phyloP scores from a whole-genome alignment of 1,140 invertebrate species.

The Delia radicum region DNA sequence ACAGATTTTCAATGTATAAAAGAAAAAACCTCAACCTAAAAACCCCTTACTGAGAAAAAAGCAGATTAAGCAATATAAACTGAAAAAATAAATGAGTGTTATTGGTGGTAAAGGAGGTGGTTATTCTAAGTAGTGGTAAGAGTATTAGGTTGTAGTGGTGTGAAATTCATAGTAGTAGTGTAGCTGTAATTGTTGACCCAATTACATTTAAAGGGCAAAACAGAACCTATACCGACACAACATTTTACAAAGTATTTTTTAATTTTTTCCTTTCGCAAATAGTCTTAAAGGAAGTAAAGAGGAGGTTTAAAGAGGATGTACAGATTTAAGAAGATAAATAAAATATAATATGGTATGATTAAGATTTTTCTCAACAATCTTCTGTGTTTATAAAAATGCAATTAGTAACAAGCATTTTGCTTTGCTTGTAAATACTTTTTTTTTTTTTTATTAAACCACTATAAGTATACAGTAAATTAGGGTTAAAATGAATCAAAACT shows the following conservation, averaged over 20 bases:
- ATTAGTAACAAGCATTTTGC: background rate
- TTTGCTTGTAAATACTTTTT: background rate
- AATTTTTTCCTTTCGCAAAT: too few species aligned
- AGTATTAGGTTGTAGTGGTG: background rate
- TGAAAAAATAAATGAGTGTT: background rate
- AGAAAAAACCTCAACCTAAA: background rate
- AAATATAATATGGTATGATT: background rate
- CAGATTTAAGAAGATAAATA: background rate
- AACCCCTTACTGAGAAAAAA: background rate
- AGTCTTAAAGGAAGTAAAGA: too few species aligned
- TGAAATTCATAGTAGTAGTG: constrained; percentile 1
- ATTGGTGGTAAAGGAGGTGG: too few species aligned
- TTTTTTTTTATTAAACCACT: background rate
- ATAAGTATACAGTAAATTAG: too few species aligned
- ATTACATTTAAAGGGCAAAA: background rate
- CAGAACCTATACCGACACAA: too few species aligned
- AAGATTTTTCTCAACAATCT: background rate
- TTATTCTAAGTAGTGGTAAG: background rate
- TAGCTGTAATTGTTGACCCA: constrained; percentile 1
- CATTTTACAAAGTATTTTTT: too few species aligned
- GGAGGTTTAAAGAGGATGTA: too few species aligned
- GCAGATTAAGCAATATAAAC: background rate
- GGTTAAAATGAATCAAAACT: too few species aligned
- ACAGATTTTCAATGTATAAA: background rate
- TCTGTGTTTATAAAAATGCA: background rate